Evolutionary conservation across 1,140 invertebrate species (phyloP).

Genomic region (Drosophila nasuta): DNA sequence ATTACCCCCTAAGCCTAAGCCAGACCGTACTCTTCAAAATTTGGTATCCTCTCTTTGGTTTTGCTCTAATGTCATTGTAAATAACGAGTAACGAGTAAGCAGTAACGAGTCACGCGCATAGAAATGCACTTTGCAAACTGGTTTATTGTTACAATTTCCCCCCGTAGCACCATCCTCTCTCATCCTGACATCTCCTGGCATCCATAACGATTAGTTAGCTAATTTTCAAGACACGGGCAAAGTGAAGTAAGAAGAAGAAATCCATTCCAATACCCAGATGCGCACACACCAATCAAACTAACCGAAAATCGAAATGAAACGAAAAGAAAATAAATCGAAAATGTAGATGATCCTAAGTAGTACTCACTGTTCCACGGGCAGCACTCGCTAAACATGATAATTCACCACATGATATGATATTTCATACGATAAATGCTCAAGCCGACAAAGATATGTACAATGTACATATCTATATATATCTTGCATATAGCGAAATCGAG

Average conservation of each 20-base stretch:
- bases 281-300: conserved; percentile 5
- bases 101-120: conserved; percentile 10
- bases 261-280: conserved; percentile 19
- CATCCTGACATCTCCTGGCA: conserved; percentile 8
- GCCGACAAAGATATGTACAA: conserved; percentile 13
- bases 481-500: conserved; percentile 11
- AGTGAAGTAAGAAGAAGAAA: conserved; percentile 16
- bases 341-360: conserved; percentile 33
- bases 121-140: neutral
- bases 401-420: conserved; percentile 5
- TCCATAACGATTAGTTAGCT: conserved; percentile 62
- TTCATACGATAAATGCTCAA: conserved; percentile 44
- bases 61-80: conserved; percentile 38
- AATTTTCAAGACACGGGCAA: conserved; percentile 57
- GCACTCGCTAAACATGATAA: conserved; percentile 37
- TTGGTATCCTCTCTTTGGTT: conserved; percentile 12
- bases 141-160: conserved; percentile 15
- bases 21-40: conserved; percentile 12
- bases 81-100: conserved; percentile 32
- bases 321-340: neutral
- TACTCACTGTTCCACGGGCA: conserved; percentile 24
- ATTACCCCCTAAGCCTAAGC: neutral
- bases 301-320: neutral
- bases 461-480: conserved; percentile 17
- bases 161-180: neutral